These are phyloP conservation scores for Ptychadena robeensis DNA, from an alignment of 2,797 vertebrate species.

Conservation along the genomic window DNA sequence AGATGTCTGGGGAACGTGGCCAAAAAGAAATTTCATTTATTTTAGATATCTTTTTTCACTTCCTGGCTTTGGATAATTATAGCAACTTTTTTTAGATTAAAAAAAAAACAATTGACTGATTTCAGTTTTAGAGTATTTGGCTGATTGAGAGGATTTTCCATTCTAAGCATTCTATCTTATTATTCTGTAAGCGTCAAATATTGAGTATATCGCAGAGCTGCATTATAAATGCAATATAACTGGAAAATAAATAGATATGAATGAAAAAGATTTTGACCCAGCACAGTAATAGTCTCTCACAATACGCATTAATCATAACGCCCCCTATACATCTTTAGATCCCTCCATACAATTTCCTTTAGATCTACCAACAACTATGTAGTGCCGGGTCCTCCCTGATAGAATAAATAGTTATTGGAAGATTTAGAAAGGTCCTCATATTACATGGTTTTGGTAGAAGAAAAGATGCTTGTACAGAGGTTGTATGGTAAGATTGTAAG, in stretches of 20 bases:
- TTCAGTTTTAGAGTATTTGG: neutral
- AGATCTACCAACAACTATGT: no score
- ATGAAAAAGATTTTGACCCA: neutral
- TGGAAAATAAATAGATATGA: neutral
- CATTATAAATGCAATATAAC: neutral
- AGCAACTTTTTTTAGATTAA: neutral
- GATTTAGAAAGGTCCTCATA: no score
- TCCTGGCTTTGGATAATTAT: neutral
- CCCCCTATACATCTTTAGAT: no score
- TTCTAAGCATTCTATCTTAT: neutral
- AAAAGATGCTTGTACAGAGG: no score
- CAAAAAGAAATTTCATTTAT: conserved; percentile 20
- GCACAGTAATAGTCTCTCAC: no score
- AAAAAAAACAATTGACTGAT: neutral
- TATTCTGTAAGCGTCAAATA: neutral
- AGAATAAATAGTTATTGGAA: no score
- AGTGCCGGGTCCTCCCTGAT: no score
- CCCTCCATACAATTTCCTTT: no score
- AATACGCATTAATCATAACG: no score
- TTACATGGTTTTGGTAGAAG: no score
- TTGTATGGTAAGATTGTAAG: no score
- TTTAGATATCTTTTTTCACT: conserved; percentile 11
- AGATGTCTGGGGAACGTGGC: conserved; percentile 4
- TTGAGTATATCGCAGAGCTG: neutral
- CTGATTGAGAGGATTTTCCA: neutral